Evolutionary conservation across 1,140 invertebrate species (phyloP).

Genomic region (Sitodiplosis mosellana): DNA sequence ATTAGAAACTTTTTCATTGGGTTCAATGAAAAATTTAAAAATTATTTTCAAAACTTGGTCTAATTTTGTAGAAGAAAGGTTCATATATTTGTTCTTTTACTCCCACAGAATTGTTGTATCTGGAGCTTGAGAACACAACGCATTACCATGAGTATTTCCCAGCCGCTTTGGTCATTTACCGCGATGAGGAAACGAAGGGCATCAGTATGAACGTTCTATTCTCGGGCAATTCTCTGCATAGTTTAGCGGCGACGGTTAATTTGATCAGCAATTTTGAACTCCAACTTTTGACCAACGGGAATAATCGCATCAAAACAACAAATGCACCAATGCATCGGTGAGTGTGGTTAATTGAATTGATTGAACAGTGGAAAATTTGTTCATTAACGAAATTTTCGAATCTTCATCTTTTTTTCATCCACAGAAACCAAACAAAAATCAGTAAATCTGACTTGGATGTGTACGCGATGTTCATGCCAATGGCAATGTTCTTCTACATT

Average conservation of each 20-base stretch:
- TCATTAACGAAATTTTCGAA: too few species aligned
- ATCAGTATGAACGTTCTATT: slow-evolving; percentile 10
- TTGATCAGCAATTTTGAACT: slow-evolving; percentile 17
- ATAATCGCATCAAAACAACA: background rate
- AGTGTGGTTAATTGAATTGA: too few species aligned
- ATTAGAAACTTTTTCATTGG: too few species aligned
- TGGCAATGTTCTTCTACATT: slow-evolving; percentile 13
- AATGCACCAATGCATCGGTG: background rate
- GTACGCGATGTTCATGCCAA: background rate
- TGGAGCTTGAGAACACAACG: background rate
- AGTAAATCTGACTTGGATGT: background rate
- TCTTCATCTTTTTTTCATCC: background rate
- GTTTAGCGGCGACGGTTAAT: slow-evolving; percentile 18
- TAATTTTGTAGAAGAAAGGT: too few species aligned
- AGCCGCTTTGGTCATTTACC: slow-evolving; percentile 12
- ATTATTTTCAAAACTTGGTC: too few species aligned
- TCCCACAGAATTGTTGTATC: background rate
- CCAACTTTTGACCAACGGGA: slow-evolving; percentile 7
- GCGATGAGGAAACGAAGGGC: background rate
- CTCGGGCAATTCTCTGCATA: slow-evolving; percentile 20
- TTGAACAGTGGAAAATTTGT: too few species aligned
- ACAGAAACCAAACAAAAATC: background rate
- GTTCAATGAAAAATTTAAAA: too few species aligned
- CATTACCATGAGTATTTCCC: slow-evolving; percentile 15
- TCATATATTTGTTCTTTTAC: too few species aligned